Base-by-base conservation (phyloP, 2,113 vertebrate genomes). In the Lynx canadensis region DNA sequence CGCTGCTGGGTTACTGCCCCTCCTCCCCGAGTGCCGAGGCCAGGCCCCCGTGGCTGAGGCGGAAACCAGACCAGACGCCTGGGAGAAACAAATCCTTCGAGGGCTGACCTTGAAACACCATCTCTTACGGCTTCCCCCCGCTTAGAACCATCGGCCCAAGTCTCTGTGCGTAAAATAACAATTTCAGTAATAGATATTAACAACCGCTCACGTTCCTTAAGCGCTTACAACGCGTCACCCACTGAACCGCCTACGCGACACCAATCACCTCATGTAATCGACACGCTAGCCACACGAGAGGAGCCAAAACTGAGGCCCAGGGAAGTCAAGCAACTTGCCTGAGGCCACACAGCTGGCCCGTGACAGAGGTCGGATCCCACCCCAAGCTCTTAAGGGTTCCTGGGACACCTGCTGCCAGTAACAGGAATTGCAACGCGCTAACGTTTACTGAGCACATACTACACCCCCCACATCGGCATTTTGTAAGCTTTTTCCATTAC, bases 381-480 rank as follows among this genome's bases (percentile, higher is more conserved):
- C 50, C 52, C 23, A 27, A 12, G 52, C 25, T 83, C 38, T 5
- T 31, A 0, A 0, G 1, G 12, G 5, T 7, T 31, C 31, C 33
- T 4, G 1, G 0, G 14, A 29, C 60, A 3, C 48, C 57, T 25
- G 66, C 76, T n/a, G 10, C 8, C 0, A 0, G 31, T 8, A 29
- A 19, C 2, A 10, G 33, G 10, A 1, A 23, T 4, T 3, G 3
- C 0, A 5, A 18, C 48, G 23, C 84, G 57, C 68, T 5, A 4
- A 7, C 0, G 21, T 45, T 86, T 9, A 0, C 3, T 6, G 84
- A 76, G 57, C 68, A 14, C 31, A 0, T 27, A 18, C 52, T 78
- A 3, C 0, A 2, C 2, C 0, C 31, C 36, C 11, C 50, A 8
- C 33, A 3, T 19, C 1, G 2, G 89, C 33, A 0, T 16, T 0